Base-by-base conservation (phyloP, 2,888 invertebrate genomes). In the Rhynchonema sp. region DNA sequence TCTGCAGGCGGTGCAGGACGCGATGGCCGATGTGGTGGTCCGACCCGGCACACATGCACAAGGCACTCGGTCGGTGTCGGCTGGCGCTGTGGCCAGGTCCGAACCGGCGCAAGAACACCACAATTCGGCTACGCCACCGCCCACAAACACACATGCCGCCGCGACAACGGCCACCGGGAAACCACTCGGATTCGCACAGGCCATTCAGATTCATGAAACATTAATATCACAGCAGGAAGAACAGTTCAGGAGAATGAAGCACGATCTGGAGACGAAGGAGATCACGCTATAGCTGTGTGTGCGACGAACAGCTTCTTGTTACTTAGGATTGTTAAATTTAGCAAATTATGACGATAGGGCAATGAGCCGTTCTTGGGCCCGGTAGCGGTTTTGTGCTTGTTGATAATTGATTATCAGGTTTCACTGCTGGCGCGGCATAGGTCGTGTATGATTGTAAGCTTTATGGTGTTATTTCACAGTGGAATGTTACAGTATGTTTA, bases 1-100 rank as follows among this genome's bases (percentile, higher is more conserved):
- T 27, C 3, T 56, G 30, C 22, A 23, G 25, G 55, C 55, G 29
- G 22, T 60, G 22, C 26, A 57, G 28, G 60, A 60, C 3, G 59
- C 59, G 17, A 26, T 52, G 30, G 9, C 22, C 46, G 30, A 27
- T 17, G 26, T 30, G 30, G 17, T 38, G 9, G 38, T 38, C 9
- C n/a, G n/a, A n/a, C 38, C 38, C 9, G 9, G 17, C 9, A 38
- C 49, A n/a, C 49, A 49, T 17, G 13, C 9, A 6, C 9, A 49
- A 3, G 23, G 20, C 20, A 49, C 20, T 6, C 23, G n/a, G 13
- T 3, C 3, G 3, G n/a, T 20, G 13, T 6, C 23, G 49, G n/a
- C 49, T 3, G n/a, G 23, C 20, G 49, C 9, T 17, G 49, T n/a
- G n/a, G n/a, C 20, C 20, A 17, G 23, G 49, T 49, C 23, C 20